Evolutionary conservation across 2,797 vertebrate species (phyloP), one percentile per base, ranked within the genome.

Genomic region (Molossus alvarezi): DNA sequence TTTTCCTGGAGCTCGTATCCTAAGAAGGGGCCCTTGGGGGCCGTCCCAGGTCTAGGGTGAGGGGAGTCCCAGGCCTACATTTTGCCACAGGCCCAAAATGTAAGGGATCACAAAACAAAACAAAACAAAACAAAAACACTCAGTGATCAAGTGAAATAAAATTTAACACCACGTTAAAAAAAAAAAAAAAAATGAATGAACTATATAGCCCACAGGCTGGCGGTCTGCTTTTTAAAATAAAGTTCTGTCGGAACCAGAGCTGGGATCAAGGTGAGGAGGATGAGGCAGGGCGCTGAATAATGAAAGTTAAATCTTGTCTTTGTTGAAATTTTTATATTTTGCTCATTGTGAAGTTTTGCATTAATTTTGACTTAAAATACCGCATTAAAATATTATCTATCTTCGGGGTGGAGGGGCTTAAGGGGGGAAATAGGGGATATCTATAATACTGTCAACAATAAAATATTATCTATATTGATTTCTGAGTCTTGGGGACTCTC

Each of bases 311-410:
- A 82, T 55, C 64, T 83, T 72, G 37, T 79, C n/a, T 95, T 51
- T 58, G 72, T 57, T 10, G 9, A 91, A 85, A 77, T 48, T 29
- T 55, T 27, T 18, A n/a, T 41, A 33, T 88, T 82, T 92, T 64
- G 29, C 23, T 94, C 41, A 45, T 89, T 20, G 57, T 81, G 51
- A 53, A 37, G 23, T 80, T 90, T 84, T 18, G 15, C 9, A 67
- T 79, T 88, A 17, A 58, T 64, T 97, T 88, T 88, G 67, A 88
- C 69, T 75, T 72, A 79, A 87, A 76, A 41, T 11, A 48, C 12
- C 48, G 60, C 18, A n/a, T 25, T 81, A 76, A 77, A 62, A 64
- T 93, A 48, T 33, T 85, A 41, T 9, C 64, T n/a, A 64, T 65
- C 64, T 65, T 25, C 29, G 29, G 64, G 29, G 64, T 65, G 5